Conservation (phyloP, 2,888 invertebrate species). For the Eupeodes latifasciatus region DNA sequence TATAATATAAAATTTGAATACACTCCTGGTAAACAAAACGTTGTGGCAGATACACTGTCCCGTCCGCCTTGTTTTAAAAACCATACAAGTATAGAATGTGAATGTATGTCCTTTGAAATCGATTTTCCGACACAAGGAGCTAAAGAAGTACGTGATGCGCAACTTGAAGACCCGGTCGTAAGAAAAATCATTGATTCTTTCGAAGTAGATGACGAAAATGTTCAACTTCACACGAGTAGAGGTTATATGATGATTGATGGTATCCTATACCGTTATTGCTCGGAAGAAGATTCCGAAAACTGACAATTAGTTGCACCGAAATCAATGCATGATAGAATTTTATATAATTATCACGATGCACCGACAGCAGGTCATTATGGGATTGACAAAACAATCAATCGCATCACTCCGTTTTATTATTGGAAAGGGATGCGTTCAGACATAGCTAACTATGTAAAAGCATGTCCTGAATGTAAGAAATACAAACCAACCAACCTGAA, state of each 20-base stretch:
- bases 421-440: too few species aligned
- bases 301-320: background rate
- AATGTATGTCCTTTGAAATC: too few species aligned
- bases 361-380: slow-evolving; percentile 73
- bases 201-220: background rate
- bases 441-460: too few species aligned
- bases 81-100: slow-evolving; percentile 7
- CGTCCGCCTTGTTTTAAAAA: slow-evolving; percentile 9
- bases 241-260: slow-evolving; percentile 42
- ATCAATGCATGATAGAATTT: background rate
- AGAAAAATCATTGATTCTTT: background rate
- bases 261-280: slow-evolving; percentile 57
- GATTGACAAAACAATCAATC: slow-evolving; percentile 53
- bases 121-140: too few species aligned
- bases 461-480: too few species aligned
- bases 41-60: slow-evolving; percentile 25
- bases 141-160: too few species aligned
- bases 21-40: slow-evolving; percentile 27
- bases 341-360: slow-evolving; percentile 38
- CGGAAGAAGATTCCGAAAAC: slow-evolving; percentile 3
- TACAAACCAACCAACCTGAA: slow-evolving; percentile 70
- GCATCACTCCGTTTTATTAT: slow-evolving; percentile 31
- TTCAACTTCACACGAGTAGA: slow-evolving; percentile 3
- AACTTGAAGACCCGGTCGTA: too few species aligned
- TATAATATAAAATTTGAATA: slow-evolving; percentile 8